Percentiles rank a stretch among this genome's conserved stretches.
These are phyloP conservation scores for Octonoba sinensis DNA, from an alignment of 2,888 invertebrate species.

Conservation along the genomic window DNA sequence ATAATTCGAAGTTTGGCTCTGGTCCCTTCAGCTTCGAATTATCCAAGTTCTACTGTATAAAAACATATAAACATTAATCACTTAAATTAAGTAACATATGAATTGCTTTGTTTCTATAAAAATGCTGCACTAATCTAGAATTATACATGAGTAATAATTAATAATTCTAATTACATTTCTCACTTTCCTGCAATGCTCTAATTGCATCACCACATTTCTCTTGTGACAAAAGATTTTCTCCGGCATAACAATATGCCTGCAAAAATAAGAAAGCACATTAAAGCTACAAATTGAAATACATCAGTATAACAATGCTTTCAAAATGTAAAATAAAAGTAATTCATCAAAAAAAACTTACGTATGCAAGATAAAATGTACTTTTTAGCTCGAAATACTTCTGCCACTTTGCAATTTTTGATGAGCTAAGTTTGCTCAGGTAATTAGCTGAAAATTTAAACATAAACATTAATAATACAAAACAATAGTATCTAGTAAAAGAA, in stretches of 20 bases:
- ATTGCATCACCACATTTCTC: slow-evolving; percentile 79
- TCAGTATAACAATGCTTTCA: slow-evolving; percentile 7
- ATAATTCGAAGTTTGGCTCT: no score
- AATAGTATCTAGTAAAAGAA: no score
- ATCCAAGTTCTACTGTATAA: no score
- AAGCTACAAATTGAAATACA: not conserved
- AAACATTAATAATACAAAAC: no score
- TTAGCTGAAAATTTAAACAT: slow-evolving; percentile 71
- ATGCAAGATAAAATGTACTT: slow-evolving; percentile 76
- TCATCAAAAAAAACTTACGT: slow-evolving; percentile 72
- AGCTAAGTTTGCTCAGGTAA: slow-evolving; percentile 74
- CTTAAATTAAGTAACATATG: no score
- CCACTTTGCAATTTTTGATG: slow-evolving; percentile 75
- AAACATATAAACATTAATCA: no score
- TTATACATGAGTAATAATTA: not conserved
- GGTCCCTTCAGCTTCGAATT: no score
- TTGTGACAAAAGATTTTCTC: slow-evolving; percentile 75
- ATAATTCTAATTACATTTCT: slow-evolving; percentile 69
- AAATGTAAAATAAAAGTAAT: slow-evolving; percentile 3
- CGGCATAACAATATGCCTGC: slow-evolving; percentile 77
- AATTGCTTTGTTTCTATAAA: no score
- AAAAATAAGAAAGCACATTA: slow-evolving; percentile 17
- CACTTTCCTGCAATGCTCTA: slow-evolving; percentile 76
- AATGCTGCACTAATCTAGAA: not conserved
- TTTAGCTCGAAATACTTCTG: slow-evolving; percentile 76